Percentiles rank a stretch among this genome's conserved stretches.
These are phyloP conservation scores for Temnothorax rugatulus DNA, from an alignment of 2,888 invertebrate genomes.

Conservation along the genomic window DNA sequence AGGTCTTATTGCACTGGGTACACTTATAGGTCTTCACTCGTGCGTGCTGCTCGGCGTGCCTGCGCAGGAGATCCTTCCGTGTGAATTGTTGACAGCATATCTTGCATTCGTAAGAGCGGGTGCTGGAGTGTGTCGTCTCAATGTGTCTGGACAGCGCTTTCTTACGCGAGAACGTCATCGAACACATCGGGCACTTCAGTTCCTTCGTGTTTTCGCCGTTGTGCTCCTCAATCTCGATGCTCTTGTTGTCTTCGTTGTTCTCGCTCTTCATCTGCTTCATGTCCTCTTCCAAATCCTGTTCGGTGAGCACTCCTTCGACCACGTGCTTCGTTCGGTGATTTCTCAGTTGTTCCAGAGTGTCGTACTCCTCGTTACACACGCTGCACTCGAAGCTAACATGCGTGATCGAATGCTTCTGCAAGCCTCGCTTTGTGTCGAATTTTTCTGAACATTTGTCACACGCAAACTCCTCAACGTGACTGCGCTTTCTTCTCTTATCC, in stretches of 20 bases:
- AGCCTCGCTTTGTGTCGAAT: slow-evolving; percentile 74
- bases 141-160: slow-evolving; percentile 76
- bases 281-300: slow-evolving; percentile 79
- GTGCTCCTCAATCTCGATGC: slow-evolving; percentile 43
- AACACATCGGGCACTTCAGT: slow-evolving; percentile 77
- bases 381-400: slow-evolving; percentile 78
- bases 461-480: slow-evolving; percentile 40
- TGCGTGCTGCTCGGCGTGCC: slow-evolving; percentile 78
- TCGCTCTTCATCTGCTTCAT: slow-evolving; percentile 52
- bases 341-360: slow-evolving; percentile 78
- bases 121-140: slow-evolving; percentile 74
- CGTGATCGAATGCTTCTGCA: slow-evolving; percentile 76
- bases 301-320: slow-evolving; percentile 80
- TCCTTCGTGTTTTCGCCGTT: slow-evolving; percentile 59
- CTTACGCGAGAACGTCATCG: slow-evolving; percentile 74
- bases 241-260: slow-evolving; percentile 40
- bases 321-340: slow-evolving; percentile 82
- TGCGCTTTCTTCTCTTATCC: slow-evolving; percentile 47
- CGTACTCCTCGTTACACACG: slow-evolving; percentile 80
- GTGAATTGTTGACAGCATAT: slow-evolving; percentile 79
- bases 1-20: slow-evolving; percentile 82
- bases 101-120: slow-evolving; percentile 77
- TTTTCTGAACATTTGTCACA: slow-evolving; percentile 78
- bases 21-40: slow-evolving; percentile 80
- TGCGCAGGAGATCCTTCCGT: slow-evolving; percentile 78